Conservation (phyloP, 2,797 vertebrate species). For the Chelonia mydas region DNA sequence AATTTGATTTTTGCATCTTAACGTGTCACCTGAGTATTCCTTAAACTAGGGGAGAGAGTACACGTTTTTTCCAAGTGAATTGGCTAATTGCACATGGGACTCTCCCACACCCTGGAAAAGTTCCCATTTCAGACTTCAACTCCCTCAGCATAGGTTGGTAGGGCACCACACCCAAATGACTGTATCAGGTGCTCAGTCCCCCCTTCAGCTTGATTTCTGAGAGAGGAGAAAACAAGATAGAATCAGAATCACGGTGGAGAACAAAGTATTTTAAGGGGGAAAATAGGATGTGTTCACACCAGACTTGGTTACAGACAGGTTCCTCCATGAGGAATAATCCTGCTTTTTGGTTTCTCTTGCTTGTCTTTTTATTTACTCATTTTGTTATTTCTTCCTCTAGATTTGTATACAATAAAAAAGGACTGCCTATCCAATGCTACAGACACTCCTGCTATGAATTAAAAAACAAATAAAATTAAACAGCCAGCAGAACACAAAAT, state of each 20-base stretch:
- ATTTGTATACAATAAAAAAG: not conserved
- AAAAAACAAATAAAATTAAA: not conserved
- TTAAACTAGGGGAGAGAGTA: not conserved
- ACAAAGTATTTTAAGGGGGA: not conserved
- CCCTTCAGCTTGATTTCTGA: not conserved
- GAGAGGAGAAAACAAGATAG: not conserved
- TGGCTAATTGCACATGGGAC: not conserved
- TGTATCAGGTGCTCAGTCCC: not conserved
- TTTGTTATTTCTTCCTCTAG: not conserved
- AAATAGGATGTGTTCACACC: not conserved
- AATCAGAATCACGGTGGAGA: not conserved
- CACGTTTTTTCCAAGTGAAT: not conserved
- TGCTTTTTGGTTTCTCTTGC: not conserved
- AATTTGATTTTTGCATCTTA: not conserved
- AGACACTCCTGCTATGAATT: not conserved
- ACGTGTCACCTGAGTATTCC: not conserved
- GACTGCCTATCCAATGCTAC: not conserved
- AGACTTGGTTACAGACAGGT: not conserved
- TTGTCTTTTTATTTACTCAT: not conserved
- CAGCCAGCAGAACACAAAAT: not conserved
- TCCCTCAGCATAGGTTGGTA: fast-evolving
- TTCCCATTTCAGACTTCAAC: not conserved
- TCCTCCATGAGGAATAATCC: not conserved
- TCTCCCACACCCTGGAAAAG: not conserved
- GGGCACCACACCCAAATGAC: not conserved